phyloP scores from a whole-genome alignment of 2,113 vertebrate genomes.

The Arenaria interpres region DNA sequence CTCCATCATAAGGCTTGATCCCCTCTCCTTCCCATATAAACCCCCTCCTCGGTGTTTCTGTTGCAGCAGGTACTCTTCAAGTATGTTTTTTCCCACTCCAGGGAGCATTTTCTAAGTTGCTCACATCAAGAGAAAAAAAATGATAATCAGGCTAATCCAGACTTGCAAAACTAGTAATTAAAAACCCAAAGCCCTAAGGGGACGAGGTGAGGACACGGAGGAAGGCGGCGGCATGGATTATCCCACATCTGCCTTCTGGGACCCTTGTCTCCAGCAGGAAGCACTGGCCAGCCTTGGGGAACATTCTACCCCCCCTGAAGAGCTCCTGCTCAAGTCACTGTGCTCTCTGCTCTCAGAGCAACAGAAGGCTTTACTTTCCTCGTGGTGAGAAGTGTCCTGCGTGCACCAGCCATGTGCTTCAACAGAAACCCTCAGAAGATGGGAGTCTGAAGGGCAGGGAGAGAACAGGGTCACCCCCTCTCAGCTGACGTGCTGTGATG shows the following conservation, averaged over 20 bases:
- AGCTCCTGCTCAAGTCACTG: not conserved
- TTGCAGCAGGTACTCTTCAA: not conserved
- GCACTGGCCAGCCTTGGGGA: not conserved
- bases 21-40: not conserved
- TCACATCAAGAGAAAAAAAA: not conserved
- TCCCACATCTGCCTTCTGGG: not conserved
- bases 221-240: not conserved
- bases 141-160: not conserved
- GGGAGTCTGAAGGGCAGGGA: not conserved
- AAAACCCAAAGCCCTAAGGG: not conserved
- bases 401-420: not conserved
- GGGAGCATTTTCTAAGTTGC: not conserved
- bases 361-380: not conserved
- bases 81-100: not conserved
- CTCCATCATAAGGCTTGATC: not conserved
- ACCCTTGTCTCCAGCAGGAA: not conserved
- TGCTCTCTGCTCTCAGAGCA: not conserved
- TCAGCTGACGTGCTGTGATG: fast-evolving
- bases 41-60: fast-evolving
- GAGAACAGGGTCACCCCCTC: not conserved
- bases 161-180: not conserved
- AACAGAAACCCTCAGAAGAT: not conserved
- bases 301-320: fast-evolving
- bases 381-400: fast-evolving
- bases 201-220: fast-evolving